These are phyloP conservation scores for Hipparchia sbordonii DNA, from an alignment of 2,888 invertebrate species.

Conservation along the genomic window DNA sequence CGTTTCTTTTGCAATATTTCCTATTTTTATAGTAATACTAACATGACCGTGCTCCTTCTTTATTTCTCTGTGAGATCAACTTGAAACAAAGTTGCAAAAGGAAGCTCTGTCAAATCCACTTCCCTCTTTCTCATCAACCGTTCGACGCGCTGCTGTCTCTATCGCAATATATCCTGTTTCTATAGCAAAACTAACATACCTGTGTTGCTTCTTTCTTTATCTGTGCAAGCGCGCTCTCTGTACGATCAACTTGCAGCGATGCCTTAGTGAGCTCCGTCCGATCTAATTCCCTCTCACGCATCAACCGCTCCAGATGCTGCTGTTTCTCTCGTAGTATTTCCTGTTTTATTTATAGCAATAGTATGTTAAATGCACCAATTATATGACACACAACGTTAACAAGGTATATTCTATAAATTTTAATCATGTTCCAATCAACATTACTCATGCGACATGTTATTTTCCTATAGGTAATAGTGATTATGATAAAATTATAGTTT, in stretches of 20 bases:
- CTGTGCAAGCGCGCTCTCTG: slow-evolving; percentile 84
- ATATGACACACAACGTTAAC: slow-evolving; percentile 1
- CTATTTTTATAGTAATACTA: slow-evolving; percentile 69
- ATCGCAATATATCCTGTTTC: slow-evolving; percentile 91
- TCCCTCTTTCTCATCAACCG: slow-evolving; percentile 95
- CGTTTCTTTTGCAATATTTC: slow-evolving; percentile 96
- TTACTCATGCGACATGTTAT: slow-evolving; percentile 2
- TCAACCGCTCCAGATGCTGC: slow-evolving; percentile 94
- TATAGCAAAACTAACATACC: slow-evolving; percentile 51
- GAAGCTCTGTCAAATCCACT: slow-evolving; percentile 93
- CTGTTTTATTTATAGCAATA: slow-evolving; percentile 70
- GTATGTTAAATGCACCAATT: slow-evolving; percentile 9
- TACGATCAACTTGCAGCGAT: slow-evolving; percentile 90
- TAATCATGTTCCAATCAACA: slow-evolving; percentile 40
- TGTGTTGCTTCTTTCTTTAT: slow-evolving; percentile 86
- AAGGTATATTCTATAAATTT: slow-evolving; percentile 4
- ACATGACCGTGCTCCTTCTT: slow-evolving; percentile 84
- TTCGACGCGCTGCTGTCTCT: slow-evolving; percentile 97
- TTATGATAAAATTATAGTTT: slow-evolving; percentile 7
- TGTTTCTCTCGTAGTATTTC: slow-evolving; percentile 96
- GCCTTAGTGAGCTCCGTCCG: slow-evolving; percentile 93
- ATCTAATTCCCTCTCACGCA: slow-evolving; percentile 95
- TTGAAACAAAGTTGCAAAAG: slow-evolving; percentile 90
- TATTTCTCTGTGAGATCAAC: slow-evolving; percentile 90
- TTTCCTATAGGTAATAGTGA: background rate